Evolutionary conservation across 1,140 invertebrate genomes (phyloP), one percentile per base, ranked within the genome.

Genomic region (Diachasma alloeum): DNA sequence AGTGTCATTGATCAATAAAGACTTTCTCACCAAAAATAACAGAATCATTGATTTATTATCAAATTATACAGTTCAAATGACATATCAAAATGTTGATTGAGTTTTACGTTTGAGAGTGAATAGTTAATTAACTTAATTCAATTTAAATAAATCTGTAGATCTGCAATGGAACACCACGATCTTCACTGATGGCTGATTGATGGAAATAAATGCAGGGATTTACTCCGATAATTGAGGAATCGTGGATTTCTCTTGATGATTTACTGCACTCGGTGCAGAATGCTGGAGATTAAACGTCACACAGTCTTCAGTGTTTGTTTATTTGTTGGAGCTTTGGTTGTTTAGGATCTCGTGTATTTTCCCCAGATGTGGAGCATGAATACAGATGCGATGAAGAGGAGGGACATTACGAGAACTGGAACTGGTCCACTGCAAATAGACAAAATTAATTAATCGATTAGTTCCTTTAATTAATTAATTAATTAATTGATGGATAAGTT

Each of bases 341-440:
- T 22, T 31, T 96, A 99, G 84, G 96, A 94, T 86, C 97, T 93
- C 63, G 97, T 99, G 91, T 99, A 99, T 93, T 99, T 99, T 88
- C 98, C 98, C 98, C 98, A 99, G 86, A 99, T 99, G 92, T 99
- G 99, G 78, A 99, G 92, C 96, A 99, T 98, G 89, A 99, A 99
- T 31, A 99, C 99, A 63, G 97, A 99, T 37, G 98, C 98, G 86
- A 99, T 99, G 91, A 99, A 99, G 6, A 99, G 92, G 15, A 99
- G 92, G 74, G 98, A 99, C 97, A 99, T 99, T 13, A 99, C 98
- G 83, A 99, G 91, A 15, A 99, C 99, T 84, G 99, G 99, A 79
- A 99, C 98, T 81, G 99, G 99, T 78, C 99, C 99, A 81, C 98
- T 97, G 90, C 83, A 95, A 93, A 81, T 80, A 88, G 85, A 87